Evolutionary conservation across 1,140 invertebrate species (phyloP), one percentile per base, ranked within the genome.

Genomic region (Magallana angulata): DNA sequence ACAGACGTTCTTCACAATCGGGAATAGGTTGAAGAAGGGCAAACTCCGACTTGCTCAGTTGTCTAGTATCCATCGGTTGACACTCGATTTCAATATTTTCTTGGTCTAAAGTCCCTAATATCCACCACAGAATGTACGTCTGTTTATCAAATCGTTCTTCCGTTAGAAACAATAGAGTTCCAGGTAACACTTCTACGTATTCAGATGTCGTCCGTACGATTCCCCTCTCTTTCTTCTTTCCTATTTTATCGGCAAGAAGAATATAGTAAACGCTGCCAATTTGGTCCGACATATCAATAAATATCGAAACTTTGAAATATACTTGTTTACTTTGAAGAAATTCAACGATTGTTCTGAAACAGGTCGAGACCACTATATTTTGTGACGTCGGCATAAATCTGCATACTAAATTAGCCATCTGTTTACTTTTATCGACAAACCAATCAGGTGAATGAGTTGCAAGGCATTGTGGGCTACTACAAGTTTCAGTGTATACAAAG

Each of bases 21-120:
- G 92, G 91, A 5, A 94, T 92, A 14, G 91, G 90, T 36, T 91
- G 90, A 9, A 94, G 81, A 57, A 94, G 82, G 12, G 92, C 86
- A 14, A 90, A 88, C 57, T 88, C 89, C 5, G 89, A 82, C 9
- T 48, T 12, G 18, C 12, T 68, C 14, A 93, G 86, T 56, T 90
- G 83, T 62, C 89, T 88, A 85, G 91, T 89, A 71, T 92, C 91
- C 14, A 82, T 81, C 7, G 71, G 71, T 64, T 14, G 76, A 89
- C 91, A 91, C 58, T 89, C 86, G 11, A 93, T 86, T 90, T 91
- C 90, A 36, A 92, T 88, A 85, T 90, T 89, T 58, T 91, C 92
- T 57, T 86, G 87, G 80, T 93, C 92, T 58, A 92, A 68, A n/a
- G 90, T 91, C 86, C 91, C 91, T 86, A 91, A 88, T 57, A 87